A percentile compares a stretch with the other conserved stretches of the same genome.
phyloP scores from a whole-genome alignment of 2,113 vertebrate genomes.

The Chunga burmeisteri region DNA sequence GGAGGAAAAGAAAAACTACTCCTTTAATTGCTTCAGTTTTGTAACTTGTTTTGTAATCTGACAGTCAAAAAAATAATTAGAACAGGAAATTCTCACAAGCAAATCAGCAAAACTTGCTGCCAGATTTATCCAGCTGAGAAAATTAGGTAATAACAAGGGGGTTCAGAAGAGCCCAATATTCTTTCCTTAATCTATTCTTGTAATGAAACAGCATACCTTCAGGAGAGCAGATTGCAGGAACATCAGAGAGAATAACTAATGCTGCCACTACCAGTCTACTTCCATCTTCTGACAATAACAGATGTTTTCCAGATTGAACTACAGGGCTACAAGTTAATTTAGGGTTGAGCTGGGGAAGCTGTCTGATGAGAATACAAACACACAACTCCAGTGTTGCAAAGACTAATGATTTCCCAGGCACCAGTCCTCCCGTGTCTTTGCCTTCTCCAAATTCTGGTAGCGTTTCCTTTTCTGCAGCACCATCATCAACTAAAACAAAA shows the following conservation, averaged over 20 bases:
- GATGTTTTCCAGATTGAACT: slow-evolving; percentile 71
- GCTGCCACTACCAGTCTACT: slow-evolving; percentile 82
- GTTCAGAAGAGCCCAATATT: not conserved
- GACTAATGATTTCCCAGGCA: slow-evolving; percentile 91
- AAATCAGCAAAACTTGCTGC: slow-evolving; percentile 8
- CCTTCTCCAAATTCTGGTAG: slow-evolving; percentile 94
- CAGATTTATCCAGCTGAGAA: slow-evolving; percentile 15
- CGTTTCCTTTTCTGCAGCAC: slow-evolving; percentile 95
- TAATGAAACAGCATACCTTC: slow-evolving; percentile 80
- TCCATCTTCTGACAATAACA: slow-evolving; percentile 78
- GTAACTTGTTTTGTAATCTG: not conserved
- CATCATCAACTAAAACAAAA: slow-evolving; percentile 87
- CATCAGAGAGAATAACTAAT: slow-evolving; percentile 86
- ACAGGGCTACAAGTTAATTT: slow-evolving; percentile 80
- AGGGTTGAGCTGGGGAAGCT: slow-evolving; percentile 90
- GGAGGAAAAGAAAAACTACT: slow-evolving; percentile 2
- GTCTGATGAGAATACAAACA: slow-evolving; percentile 89
- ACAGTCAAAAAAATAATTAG: slow-evolving; percentile 11
- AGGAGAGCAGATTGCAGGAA: slow-evolving; percentile 91
- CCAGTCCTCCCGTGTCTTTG: slow-evolving; percentile 89
- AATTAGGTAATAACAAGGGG: slow-evolving; percentile 12
- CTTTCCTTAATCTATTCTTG: not conserved
- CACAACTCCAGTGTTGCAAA: slow-evolving; percentile 89
- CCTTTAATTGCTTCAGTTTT: not conserved
- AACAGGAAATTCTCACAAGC: slow-evolving; percentile 1